Evolutionary conservation across 1,140 invertebrate species (phyloP), one percentile per base, ranked within the genome.

Genomic region (Conus betulinus): DNA sequence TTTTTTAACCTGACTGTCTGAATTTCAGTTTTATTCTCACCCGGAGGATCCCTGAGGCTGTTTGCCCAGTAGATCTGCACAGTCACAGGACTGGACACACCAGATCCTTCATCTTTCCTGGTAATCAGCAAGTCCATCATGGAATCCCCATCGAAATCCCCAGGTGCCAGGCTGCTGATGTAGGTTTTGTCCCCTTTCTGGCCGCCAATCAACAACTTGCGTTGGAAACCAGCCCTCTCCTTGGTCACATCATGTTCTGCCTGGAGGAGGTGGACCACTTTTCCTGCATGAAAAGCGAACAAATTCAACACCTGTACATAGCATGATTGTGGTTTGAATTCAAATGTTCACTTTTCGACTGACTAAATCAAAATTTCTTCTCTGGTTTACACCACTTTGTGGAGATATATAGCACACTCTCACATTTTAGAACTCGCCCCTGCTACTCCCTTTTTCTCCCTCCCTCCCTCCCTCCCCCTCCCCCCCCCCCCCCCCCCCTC

Each of bases 71-170:
- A 93, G 89, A 95, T 92, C n/a, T 92, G 78, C 20, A 95, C 92
- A 88, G 93, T 91, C 82, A 94, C 90, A n/a, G 87, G 86, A 57
- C 39, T 55, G 0, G 17, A 84, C 6, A 85, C 78, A n/a, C 53
- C 78, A 25, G 53, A 57, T 52, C 27, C 74, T n/a, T 27, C 76
- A 55, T 74, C 76, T 82, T 89, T 92, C 39, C 79, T 79, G 57
- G 91, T 93, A 0, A 99, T 96, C 82, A 99, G 93, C 20, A 99
- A 96, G 95, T 99, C 98, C 98, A 99, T 98, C 74, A 98, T 97
- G 6, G 98, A 97, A 96, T 99, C 98, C 1, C 98, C 98, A 96
- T 99, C 97, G 95, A 98, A 99, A 94, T 99, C 98, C 1, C 98
- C 98, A 51, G 98, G 98, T 3, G 98, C 97, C 10, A 99, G 96